Evolutionary conservation across 2,797 vertebrate species (phyloP).

Genomic region (Agapornis canus): DNA sequence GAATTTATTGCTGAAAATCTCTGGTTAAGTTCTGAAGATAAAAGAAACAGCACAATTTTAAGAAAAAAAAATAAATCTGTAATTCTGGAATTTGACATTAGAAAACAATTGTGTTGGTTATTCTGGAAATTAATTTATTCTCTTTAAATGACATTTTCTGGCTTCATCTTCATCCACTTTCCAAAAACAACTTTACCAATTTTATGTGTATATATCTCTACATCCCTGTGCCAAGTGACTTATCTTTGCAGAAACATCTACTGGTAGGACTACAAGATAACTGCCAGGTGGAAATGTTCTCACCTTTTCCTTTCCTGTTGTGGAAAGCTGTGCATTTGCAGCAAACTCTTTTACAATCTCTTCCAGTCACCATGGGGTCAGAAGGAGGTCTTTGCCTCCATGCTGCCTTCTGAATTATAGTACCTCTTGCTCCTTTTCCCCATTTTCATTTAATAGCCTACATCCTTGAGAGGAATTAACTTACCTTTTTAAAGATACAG

Average conservation of each 20-base stretch:
- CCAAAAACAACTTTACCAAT: background rate
- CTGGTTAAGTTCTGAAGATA: background rate
- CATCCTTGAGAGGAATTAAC: background rate
- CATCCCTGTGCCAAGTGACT: background rate
- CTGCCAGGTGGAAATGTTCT: background rate
- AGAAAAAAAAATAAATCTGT: accelerated
- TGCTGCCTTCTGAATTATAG: background rate
- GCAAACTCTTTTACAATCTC: background rate
- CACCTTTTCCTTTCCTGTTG: background rate
- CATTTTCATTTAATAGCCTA: background rate
- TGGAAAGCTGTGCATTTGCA: background rate
- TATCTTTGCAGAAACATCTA: background rate
- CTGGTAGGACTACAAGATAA: background rate
- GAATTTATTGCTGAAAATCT: background rate
- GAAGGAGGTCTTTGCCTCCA: background rate
- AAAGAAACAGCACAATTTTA: background rate
- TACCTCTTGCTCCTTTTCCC: background rate
- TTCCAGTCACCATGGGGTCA: background rate
- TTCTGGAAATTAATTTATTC: background rate
- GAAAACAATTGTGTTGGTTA: background rate
- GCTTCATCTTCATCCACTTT: background rate
- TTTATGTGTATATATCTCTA: background rate
- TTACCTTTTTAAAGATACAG: background rate
- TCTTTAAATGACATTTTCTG: background rate
- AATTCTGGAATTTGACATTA: background rate